Percentiles rank a stretch among this genome's conserved stretches.
Evolutionary conservation across 1,140 invertebrate genomes (phyloP).

Genomic region (Drosophila ogumai): DNA sequence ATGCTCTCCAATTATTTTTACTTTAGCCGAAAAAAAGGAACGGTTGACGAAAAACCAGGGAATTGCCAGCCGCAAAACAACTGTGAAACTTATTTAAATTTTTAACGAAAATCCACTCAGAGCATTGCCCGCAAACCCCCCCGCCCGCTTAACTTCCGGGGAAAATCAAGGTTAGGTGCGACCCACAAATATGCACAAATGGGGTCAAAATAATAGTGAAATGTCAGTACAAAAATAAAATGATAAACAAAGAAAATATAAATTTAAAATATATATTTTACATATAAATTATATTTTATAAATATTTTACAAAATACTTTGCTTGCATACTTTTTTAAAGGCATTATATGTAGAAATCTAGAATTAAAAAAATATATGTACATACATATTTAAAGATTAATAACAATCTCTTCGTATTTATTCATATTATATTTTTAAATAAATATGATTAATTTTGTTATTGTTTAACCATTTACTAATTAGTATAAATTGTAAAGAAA

Average conservation of each 20-base stretch:
- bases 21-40: slow-evolving; percentile 2
- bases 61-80: slow-evolving; percentile 46
- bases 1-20: slow-evolving; percentile 25
- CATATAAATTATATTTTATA: too few relatives aligned
- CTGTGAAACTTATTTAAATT: slow-evolving; percentile 53
- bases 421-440: too few relatives aligned
- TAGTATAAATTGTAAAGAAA: background rate
- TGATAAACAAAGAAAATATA: background rate
- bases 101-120: slow-evolving; percentile 74
- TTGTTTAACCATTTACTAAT: too few relatives aligned
- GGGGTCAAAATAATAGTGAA: background rate
- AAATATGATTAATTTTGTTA: too few relatives aligned
- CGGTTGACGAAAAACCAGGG: slow-evolving; percentile 19
- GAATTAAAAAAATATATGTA: too few relatives aligned
- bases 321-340: too few relatives aligned
- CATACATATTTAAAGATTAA: too few relatives aligned
- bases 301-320: too few relatives aligned
- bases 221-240: background rate
- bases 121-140: slow-evolving; percentile 21
- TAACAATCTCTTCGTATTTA: too few relatives aligned
- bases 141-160: slow-evolving; percentile 7
- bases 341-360: too few relatives aligned
- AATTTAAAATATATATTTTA: too few relatives aligned
- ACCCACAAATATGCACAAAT: slow-evolving; percentile 3
- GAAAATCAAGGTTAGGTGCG: slow-evolving; percentile 21